A percentile compares a stretch with the other conserved stretches of the same genome.
These are phyloP conservation scores for Megalops cyprinoides DNA, from an alignment of 2,797 vertebrate species.

Conservation along the genomic window DNA sequence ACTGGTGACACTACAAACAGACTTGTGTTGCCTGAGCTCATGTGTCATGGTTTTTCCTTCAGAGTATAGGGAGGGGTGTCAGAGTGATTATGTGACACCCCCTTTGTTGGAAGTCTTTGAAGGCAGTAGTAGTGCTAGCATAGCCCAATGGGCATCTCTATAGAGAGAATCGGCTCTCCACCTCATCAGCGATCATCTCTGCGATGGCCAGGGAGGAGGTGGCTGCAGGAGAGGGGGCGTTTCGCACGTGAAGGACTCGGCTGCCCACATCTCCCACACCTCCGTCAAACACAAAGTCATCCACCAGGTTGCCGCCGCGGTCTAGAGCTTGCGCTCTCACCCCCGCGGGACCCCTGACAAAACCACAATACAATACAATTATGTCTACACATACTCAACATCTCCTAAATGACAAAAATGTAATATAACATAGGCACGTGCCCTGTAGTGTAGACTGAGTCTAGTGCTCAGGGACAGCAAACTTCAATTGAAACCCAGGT, in stretches of 20 bases:
- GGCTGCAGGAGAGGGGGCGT: conserved; percentile 93
- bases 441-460: no score
- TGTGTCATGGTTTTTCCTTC: no score
- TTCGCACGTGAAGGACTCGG: conserved; percentile 89
- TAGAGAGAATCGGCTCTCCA: conserved; percentile 77
- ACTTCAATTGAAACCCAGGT: no score
- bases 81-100: background rate
- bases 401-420: no score
- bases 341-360: conserved; percentile 85
- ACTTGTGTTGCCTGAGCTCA: background rate
- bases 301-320: conserved; percentile 83
- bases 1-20: background rate
- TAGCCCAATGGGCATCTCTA: conserved; percentile 48
- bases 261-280: conserved; percentile 79
- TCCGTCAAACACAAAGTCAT: conserved; percentile 95
- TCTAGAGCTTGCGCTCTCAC: conserved; percentile 93
- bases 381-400: background rate
- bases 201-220: conserved; percentile 94
- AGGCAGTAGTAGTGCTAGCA: background rate
- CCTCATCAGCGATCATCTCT: conserved; percentile 84
- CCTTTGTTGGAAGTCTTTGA: background rate
- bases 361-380: conserved; percentile 20
- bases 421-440: no score
- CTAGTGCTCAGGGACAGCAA: no score
- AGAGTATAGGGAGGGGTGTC: no score